Base-by-base conservation (phyloP, 2,888 invertebrate species). In the Choristoneura rosaceana region DNA sequence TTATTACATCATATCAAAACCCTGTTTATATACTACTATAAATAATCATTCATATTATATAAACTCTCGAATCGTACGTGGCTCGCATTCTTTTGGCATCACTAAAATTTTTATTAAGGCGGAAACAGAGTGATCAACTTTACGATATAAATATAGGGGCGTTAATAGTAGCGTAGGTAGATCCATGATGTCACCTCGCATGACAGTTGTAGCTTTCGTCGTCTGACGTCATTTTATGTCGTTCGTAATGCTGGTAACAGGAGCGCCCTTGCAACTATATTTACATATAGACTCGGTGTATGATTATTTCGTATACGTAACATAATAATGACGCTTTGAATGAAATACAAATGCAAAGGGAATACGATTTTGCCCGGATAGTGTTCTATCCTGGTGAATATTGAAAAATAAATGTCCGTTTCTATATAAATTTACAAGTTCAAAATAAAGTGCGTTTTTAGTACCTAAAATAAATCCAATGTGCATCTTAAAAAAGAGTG, bases 181-280 rank as follows among this genome's bases (percentile, higher is more conserved):
- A 61, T 15, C 38, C 45, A 81, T 83, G 83, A 84, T 82, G 82
- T 83, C 84, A 83, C 75, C 78, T 70, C 73, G 73, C 76, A 76
- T 70, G 70, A 71, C 74, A 75, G 43, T 15, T 43, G 75, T 68
- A 73, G 76, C 79, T 86, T 85, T 83, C 82, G 84, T 81, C 87
- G 89, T 88, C 80, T 90, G 87, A 91, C 91, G 89, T 91, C 86
- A 91, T 76, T 67, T 66, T 66, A 70, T 65, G 47, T 61, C 66
- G 15, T 33, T 14, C 50, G 61, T 64, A 64, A 38, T n/a, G 15
- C 64, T 47, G 64, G 33, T 33, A 33, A n/a, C 38, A 60, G 71
- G 67, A 67, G 71, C 67, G 67, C 50, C n/a, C n/a, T 17, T 38
- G 38, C n/a, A 62, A 15, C 2, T n/a, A 47, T n/a, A 59, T n/a